Evolutionary conservation across 2,888 invertebrate species (phyloP), one percentile per base, ranked within the genome.

Genomic region (Maniola hyperantus): DNA sequence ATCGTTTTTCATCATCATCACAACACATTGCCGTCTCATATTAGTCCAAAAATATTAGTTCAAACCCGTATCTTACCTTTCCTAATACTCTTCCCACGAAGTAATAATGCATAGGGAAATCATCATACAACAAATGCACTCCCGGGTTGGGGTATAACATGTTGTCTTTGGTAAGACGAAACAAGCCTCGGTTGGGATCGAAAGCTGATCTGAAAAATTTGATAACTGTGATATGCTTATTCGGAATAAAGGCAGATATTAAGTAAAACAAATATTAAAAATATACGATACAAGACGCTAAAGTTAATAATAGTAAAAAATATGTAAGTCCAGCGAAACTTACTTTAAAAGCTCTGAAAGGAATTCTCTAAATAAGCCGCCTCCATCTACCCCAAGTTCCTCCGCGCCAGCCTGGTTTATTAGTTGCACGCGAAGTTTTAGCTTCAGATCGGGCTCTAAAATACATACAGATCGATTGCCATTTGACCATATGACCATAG

Each of bases 351-450:
- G 92, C 85, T 99, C 99, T 0, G 97, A 96, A 4, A 99, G 93
- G 83, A 99, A 99, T 85, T 99, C 99, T 57, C 99, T 94, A 82
- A 99, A 98, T 13, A 99, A 94, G 0, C 99, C 99, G 1, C 99
- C 99, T 2, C 99, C 99, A 83, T 99, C 99, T 2, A 99, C 97
- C 0, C 99, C 99, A 0, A 98, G 98, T 85, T 99, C 99, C 76
- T 98, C 97, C 13, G 98, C 92, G 0, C 99, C 99, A 0, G 97
- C 96, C 66, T 95, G 95, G 79, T 99, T 99, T 54, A 98, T 95
- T 74, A 99, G 93, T 79, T 98, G 97, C 5, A 99, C 97, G 57
- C 98, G 93, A 82, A 99, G 95, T 79, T 96, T 96, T 68, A 96
- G 91, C 71, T 97, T 95, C 77, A 99, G 84, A 82, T 98, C 97